Percentiles rank a stretch among this genome's conserved stretches.
Conservation (phyloP, 2,113 vertebrate genomes). For the Callipepla californica region DNA sequence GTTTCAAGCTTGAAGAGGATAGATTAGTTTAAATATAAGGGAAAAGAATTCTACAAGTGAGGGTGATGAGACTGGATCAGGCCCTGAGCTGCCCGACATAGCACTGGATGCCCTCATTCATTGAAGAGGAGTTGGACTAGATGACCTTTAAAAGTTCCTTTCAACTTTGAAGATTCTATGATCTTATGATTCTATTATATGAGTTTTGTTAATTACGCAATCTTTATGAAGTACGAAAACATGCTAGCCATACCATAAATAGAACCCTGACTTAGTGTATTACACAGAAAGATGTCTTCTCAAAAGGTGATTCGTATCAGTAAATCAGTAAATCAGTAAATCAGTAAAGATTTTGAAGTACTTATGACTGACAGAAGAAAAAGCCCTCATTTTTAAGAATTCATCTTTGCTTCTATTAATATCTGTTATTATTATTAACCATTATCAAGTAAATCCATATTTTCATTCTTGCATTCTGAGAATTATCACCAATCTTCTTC, state of each 20-base stretch:
- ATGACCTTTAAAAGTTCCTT: no score
- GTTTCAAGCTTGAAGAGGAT: no score
- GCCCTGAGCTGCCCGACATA: no score
- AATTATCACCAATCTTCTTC: background rate
- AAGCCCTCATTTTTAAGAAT: background rate
- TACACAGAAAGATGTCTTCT: background rate
- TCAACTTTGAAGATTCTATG: no score
- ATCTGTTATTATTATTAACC: background rate
- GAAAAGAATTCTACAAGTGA: no score
- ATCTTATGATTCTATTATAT: no score
- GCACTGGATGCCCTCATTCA: no score
- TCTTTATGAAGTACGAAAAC: background rate
- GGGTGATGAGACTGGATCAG: no score
- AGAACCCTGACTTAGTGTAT: fast-evolving
- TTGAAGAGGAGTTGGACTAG: no score
- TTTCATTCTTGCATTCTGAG: background rate
- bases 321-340: no score
- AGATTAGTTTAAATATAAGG: no score
- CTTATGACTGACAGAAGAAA: background rate
- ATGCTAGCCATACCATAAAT: background rate
- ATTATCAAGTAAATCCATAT: background rate
- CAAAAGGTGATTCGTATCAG: background rate
- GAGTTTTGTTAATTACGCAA: background rate
- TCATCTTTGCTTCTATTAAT: background rate
- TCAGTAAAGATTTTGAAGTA: background rate